These are phyloP conservation scores for Mellivora capensis DNA, from an alignment of 2,113 vertebrate species.

Conservation along the genomic window DNA sequence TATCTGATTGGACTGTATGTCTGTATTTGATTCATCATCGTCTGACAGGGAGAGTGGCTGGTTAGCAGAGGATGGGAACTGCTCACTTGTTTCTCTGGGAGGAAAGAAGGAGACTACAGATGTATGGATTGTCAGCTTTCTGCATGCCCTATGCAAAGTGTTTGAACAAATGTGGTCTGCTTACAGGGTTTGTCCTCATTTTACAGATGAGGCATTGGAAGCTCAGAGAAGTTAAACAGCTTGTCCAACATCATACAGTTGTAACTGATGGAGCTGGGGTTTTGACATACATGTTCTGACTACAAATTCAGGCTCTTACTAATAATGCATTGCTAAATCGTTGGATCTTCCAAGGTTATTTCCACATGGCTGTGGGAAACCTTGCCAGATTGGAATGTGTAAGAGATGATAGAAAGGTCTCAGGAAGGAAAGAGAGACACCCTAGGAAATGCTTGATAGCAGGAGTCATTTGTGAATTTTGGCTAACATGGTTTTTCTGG, in stretches of 20 bases:
- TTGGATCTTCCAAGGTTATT: slow-evolving; percentile 23
- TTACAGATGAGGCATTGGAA: neutral
- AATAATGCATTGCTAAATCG: slow-evolving; percentile 3
- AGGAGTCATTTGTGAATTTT: slow-evolving; percentile 63
- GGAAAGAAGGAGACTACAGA: slow-evolving; percentile 18
- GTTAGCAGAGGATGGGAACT: slow-evolving; percentile 26
- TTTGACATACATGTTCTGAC: slow-evolving; percentile 24
- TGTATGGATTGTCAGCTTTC: neutral
- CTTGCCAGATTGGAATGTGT: neutral
- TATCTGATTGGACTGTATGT: neutral
- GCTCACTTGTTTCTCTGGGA: neutral
- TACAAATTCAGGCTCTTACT: neutral
- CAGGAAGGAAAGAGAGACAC: neutral
- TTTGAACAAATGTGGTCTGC: neutral
- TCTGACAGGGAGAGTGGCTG: neutral
- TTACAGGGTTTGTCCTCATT: neutral
- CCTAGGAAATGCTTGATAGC: slow-evolving; percentile 32
- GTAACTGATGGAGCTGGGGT: neutral
- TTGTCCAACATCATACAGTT: neutral
- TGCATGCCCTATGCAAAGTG: neutral
- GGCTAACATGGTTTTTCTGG: slow-evolving; percentile 22
- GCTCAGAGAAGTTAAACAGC: neutral
- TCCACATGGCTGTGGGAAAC: neutral
- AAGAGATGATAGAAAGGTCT: slow-evolving; percentile 5
- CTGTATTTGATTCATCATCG: slow-evolving; percentile 24